Percentiles rank a stretch among this genome's conserved stretches.
Evolutionary conservation across 2,888 invertebrate species (phyloP).

Genomic region (Phlogophora meticulosa): DNA sequence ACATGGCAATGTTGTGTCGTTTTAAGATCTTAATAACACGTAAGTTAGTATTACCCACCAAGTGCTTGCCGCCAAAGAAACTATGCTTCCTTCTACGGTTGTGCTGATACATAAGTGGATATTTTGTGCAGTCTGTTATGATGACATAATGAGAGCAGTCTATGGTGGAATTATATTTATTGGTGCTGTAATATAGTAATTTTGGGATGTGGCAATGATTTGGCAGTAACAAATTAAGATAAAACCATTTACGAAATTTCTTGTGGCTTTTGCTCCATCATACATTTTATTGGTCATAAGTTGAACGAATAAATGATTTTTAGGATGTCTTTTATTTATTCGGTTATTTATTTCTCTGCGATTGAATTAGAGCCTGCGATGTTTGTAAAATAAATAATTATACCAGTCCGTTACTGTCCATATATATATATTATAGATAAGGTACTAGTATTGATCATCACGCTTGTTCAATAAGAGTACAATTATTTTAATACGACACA

Average conservation of each 20-base stretch:
- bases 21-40: conserved; percentile 39
- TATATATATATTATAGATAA: no score
- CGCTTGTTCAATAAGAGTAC: no score
- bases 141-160: conserved; percentile 25
- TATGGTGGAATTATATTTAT: conserved; percentile 23
- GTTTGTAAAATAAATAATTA: no score
- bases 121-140: conserved; percentile 7
- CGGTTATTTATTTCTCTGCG: no score
- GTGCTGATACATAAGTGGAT: conserved; percentile 3
- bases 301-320: no score
- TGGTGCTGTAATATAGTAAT: conserved; percentile 10
- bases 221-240: background rate
- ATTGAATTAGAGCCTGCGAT: no score
- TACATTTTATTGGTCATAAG: no score
- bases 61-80: conserved; percentile 21
- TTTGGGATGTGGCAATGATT: background rate
- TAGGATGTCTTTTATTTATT: no score
- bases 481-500: no score
- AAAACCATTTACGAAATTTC: background rate
- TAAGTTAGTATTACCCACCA: conserved; percentile 13
- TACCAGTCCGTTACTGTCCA: no score
- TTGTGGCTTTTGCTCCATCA: background rate
- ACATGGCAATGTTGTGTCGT: conserved; percentile 35
- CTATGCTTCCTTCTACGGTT: conserved; percentile 40
- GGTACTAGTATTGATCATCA: no score